Evolutionary conservation across 2,113 vertebrate species (phyloP).

Genomic region (Panurus biarmicus): DNA sequence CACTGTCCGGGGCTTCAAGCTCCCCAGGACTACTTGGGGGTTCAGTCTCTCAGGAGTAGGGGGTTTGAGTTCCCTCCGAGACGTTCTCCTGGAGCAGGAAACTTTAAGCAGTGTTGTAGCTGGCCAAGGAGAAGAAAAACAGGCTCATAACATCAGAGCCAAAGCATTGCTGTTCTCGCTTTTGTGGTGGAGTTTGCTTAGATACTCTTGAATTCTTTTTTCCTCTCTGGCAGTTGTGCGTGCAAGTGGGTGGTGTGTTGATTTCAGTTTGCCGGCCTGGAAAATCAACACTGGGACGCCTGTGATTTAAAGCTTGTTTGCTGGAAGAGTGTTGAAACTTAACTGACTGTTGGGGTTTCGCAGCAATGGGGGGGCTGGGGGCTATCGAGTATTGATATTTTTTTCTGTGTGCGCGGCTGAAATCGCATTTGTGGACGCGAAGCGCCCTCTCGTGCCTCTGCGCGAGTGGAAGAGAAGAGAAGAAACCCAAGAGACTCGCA

Average conservation of each 20-base stretch:
- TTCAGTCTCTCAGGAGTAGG: not conserved
- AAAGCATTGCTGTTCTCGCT: not conserved
- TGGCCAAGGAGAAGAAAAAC: not conserved
- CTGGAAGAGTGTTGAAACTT: not conserved
- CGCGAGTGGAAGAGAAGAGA: not conserved
- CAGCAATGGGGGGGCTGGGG: not conserved
- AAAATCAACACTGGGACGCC: not conserved
- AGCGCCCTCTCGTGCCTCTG: not conserved
- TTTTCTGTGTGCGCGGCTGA: not conserved
- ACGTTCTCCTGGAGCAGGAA: not conserved
- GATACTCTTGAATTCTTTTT: not conserved
- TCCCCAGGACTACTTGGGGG: not conserved
- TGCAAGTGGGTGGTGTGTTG: not conserved
- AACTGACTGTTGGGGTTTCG: not conserved
- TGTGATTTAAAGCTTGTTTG: not conserved
- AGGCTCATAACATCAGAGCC: not conserved
- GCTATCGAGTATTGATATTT: not conserved
- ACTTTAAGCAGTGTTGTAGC: not conserved
- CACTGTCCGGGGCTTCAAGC: fast-evolving
- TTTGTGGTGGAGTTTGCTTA: not conserved
- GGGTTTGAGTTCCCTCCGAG: fast-evolving
- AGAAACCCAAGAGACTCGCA: not conserved
- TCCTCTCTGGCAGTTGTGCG: fast-evolving
- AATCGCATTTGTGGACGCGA: not conserved
- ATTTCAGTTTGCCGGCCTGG: not conserved